A percentile compares a stretch with the other conserved stretches of the same genome.
These are phyloP conservation scores for Epizoanthus stellaris DNA, from an alignment of 92 coral and sea anemone species.

Conservation along the genomic window DNA sequence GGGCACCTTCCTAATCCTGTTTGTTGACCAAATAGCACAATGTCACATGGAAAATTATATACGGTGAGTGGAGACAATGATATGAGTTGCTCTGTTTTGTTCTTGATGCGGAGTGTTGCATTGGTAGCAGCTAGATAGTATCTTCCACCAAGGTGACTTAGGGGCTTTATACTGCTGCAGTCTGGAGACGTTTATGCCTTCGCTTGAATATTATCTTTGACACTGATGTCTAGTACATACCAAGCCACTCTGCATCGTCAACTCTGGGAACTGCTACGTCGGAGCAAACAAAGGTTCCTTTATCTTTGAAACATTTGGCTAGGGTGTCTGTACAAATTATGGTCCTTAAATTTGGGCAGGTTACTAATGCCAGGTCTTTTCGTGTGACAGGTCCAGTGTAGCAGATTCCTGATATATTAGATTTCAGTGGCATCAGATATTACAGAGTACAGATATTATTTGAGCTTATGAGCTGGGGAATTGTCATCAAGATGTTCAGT, in stretches of 20 bases:
- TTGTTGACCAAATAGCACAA: background rate
- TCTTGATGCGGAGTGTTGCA: too few species aligned
- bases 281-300: constrained; percentile 36
- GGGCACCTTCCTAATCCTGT: background rate
- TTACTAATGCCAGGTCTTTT: constrained; percentile 15
- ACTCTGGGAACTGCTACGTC: background rate
- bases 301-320: constrained; percentile 5
- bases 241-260: constrained; percentile 6
- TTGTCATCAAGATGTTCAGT: background rate
- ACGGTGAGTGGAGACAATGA: background rate
- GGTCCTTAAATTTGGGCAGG: constrained; percentile 26
- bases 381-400: constrained; percentile 36
- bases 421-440: background rate
- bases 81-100: too few species aligned
- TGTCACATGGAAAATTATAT: background rate
- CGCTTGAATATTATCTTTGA: constrained; percentile 9
- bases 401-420: background rate
- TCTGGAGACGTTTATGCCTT: background rate
- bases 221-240: constrained; percentile 19
- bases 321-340: constrained; percentile 6
- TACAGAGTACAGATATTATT: background rate
- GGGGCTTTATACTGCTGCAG: background rate
- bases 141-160: too few species aligned
- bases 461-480: background rate
- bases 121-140: too few species aligned